Evolutionary conservation across 1,140 invertebrate genomes (phyloP).

Genomic region (Phthorimaea operculella): DNA sequence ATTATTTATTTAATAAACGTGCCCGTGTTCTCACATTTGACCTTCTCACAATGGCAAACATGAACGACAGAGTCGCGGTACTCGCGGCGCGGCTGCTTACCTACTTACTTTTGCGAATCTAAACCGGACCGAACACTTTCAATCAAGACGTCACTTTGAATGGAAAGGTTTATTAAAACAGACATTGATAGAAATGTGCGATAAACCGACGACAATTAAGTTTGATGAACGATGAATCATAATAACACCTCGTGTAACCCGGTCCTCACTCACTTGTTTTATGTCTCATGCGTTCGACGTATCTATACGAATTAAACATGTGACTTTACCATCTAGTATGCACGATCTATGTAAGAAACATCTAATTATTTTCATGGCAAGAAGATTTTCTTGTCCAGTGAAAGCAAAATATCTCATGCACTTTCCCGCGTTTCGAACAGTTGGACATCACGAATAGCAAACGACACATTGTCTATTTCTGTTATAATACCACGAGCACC

Average conservation of each 20-base stretch:
- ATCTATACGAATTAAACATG: background rate
- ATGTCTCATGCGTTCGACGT: background rate
- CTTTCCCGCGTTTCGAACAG: conserved; percentile 1
- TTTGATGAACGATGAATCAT: background rate
- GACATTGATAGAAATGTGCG: too few species aligned
- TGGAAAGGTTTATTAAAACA: too few species aligned
- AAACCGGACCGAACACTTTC: too few species aligned
- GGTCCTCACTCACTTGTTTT: too few species aligned
- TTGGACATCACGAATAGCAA: background rate
- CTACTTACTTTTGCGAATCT: too few species aligned
- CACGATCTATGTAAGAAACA: background rate
- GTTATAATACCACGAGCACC: background rate
- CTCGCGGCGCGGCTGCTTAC: background rate
- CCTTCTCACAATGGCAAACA: background rate
- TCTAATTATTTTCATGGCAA: background rate
- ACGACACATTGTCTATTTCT: background rate
- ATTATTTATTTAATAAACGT: conserved; percentile 5
- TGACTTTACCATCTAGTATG: background rate
- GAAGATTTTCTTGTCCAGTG: background rate
- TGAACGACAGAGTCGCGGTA: background rate
- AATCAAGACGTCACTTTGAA: too few species aligned
- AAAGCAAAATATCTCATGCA: conserved; percentile 1
- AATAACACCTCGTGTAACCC: background rate
- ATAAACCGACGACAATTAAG: too few species aligned
- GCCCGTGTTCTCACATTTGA: conserved; percentile 1